Evolutionary conservation across 2,888 invertebrate species (phyloP).

Genomic region (Pristionchus exspectatus): DNA sequence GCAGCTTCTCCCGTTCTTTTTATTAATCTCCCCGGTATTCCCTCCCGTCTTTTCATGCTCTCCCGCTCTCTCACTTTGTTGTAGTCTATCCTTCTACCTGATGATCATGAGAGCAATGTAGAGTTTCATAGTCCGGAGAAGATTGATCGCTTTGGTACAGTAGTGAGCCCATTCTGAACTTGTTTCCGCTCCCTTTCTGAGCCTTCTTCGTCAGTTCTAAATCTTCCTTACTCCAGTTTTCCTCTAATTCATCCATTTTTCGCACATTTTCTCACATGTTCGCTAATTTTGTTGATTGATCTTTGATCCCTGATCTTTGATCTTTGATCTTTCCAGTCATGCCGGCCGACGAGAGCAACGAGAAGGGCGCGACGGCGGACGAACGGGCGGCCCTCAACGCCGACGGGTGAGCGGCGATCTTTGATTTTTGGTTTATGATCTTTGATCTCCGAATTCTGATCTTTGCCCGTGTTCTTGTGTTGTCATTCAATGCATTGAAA

Average conservation of each 20-base stretch:
- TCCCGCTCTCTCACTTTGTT: neutral
- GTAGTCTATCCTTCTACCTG: neutral
- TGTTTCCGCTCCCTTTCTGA: neutral
- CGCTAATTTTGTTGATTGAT: neutral
- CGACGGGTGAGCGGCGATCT: neutral
- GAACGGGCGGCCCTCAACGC: constrained; percentile 7
- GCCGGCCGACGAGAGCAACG: constrained; percentile 25
- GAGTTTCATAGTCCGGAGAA: no score
- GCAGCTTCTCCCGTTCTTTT: neutral
- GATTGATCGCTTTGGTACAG: neutral
- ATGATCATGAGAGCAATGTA: neutral
- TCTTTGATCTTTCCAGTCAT: neutral
- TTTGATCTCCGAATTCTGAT: neutral
- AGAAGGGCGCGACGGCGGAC: neutral
- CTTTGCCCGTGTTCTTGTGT: neutral
- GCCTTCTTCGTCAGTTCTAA: neutral
- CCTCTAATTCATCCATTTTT: neutral
- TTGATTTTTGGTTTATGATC: neutral
- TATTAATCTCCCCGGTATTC: constrained; percentile 35
- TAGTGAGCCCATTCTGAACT: neutral
- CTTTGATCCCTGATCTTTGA: neutral
- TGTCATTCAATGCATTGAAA: neutral
- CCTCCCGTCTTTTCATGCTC: neutral
- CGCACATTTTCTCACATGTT: neutral
- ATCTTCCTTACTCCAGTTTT: neutral